These are phyloP conservation scores for Cynaeus angustus DNA, from an alignment of 2,888 invertebrate genomes.

Conservation along the genomic window DNA sequence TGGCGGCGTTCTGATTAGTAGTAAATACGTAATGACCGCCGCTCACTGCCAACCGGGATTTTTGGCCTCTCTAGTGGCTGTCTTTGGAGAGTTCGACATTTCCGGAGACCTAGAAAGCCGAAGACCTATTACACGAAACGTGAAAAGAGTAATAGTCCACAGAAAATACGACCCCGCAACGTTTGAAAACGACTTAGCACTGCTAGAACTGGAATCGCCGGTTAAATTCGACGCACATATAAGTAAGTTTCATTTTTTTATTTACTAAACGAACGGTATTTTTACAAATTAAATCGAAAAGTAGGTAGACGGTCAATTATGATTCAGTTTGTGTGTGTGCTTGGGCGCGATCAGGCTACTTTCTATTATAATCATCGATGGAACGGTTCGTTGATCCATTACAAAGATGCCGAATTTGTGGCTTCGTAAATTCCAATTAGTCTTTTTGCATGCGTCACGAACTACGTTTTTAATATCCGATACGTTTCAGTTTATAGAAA, in stretches of 20 bases:
- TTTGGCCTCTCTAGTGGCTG: slow-evolving; percentile 90
- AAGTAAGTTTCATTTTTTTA: slow-evolving; percentile 71
- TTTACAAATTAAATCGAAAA: slow-evolving; percentile 38
- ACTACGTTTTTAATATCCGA: not conserved
- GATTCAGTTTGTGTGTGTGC: slow-evolving; percentile 41
- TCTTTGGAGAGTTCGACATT: slow-evolving; percentile 93
- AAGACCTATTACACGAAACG: slow-evolving; percentile 86
- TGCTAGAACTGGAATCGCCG: slow-evolving; percentile 88
- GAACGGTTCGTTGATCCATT: slow-evolving; percentile 36
- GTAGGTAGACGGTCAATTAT: slow-evolving; percentile 49
- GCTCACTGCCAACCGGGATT: slow-evolving; percentile 97
- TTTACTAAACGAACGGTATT: slow-evolving; percentile 35
- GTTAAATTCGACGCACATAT: slow-evolving; percentile 90
- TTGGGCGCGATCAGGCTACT: slow-evolving; percentile 38
- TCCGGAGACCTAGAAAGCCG: slow-evolving; percentile 87
- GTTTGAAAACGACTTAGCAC: slow-evolving; percentile 92
- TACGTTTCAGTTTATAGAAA: too few relatives aligned
- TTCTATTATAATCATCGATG: slow-evolving; percentile 43
- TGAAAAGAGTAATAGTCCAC: slow-evolving; percentile 90
- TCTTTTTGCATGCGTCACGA: not conserved
- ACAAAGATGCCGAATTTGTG: slow-evolving; percentile 30
- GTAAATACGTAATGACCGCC: slow-evolving; percentile 90
- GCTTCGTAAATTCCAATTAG: slow-evolving; percentile 5
- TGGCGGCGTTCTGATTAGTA: slow-evolving; percentile 93
- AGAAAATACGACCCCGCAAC: slow-evolving; percentile 91